Conservation (phyloP, 2,888 invertebrate genomes). For the Bombyx huttoni region DNA sequence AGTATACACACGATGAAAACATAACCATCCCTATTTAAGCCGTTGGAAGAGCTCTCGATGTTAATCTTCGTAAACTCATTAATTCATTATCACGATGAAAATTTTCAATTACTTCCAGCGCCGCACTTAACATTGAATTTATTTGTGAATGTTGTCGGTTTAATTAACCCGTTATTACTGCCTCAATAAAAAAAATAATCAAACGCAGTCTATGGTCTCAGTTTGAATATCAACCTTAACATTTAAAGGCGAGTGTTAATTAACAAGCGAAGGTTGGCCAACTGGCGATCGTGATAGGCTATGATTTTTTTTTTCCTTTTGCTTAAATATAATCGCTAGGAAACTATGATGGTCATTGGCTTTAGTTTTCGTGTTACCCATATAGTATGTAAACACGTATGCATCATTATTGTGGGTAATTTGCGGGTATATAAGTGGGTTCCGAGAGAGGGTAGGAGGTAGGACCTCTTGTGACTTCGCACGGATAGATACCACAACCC, state of each 20-base stretch:
- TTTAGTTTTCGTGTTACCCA: no score
- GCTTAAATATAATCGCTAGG: neutral
- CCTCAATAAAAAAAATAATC: neutral
- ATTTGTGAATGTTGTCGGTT: neutral
- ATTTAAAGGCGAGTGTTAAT: constrained; percentile 20
- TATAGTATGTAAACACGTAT: no score
- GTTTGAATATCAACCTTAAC: constrained; percentile 17
- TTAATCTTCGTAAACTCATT: neutral
- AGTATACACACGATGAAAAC: no score
- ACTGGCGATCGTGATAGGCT: constrained; percentile 11
- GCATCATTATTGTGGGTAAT: no score
- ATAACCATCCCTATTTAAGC: no score
- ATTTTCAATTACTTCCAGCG: neutral
- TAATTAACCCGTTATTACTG: neutral
- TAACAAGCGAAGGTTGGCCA: constrained; percentile 22
- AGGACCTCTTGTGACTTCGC: no score
- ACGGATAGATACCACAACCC: no score
- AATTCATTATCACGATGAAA: neutral
- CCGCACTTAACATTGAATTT: neutral
- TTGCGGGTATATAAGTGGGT: no score
- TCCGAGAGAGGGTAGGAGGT: no score
- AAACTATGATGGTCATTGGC: neutral
- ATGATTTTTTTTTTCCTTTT: neutral
- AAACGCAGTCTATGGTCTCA: neutral
- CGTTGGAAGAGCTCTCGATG: no score